Base-by-base conservation (phyloP, 2,113 vertebrate species). In the Syngnathus floridae region DNA sequence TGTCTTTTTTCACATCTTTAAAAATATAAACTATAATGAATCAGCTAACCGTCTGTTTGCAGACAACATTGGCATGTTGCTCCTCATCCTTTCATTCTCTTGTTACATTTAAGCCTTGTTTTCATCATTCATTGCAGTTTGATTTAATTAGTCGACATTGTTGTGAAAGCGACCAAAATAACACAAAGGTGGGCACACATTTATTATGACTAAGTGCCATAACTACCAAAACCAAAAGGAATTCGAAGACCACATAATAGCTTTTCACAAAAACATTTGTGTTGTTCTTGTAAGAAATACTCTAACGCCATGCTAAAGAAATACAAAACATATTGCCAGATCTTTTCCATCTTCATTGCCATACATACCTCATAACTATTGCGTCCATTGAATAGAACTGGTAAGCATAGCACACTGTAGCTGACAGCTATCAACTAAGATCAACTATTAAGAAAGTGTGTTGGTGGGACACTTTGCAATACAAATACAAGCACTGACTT, bases 41-140 rank as follows among this genome's bases (percentile, higher is more conserved):
- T 2, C 21, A 16, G 38, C 26, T 45, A 14, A 43, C 41, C 22
- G 58, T 61, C 58, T 61, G 38, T 61, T 41, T 16, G 19, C n/a
- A 61, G 59, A 61, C 58, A 21, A 60, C 59, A 41, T 26, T 43
- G 59, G 38, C 59, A 61, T 61, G 59, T 61, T 22, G 59, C 59
- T 61, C 59, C 59, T 61, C 59, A 61, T 61, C 40, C 59, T 61
- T 61, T 61, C 59, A 61, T 26, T 43, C n/a, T 61, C 59, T 61
- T 22, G 2, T 43, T 43, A 22, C 38, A 13, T 61, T 43, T 6
- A 61, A 61, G 40, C 21, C n/a, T 61, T 43, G 59, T 61, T 61
- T 61, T 41, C 59, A 41, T n/a, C 37, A 41, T 21, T n/a, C 58
- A 40, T 61, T 40, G 26, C 59, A 21, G 38, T 43, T 43, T 22